Base-by-base conservation (phyloP, 2,888 invertebrate species). In the Pheosia tremula region DNA sequence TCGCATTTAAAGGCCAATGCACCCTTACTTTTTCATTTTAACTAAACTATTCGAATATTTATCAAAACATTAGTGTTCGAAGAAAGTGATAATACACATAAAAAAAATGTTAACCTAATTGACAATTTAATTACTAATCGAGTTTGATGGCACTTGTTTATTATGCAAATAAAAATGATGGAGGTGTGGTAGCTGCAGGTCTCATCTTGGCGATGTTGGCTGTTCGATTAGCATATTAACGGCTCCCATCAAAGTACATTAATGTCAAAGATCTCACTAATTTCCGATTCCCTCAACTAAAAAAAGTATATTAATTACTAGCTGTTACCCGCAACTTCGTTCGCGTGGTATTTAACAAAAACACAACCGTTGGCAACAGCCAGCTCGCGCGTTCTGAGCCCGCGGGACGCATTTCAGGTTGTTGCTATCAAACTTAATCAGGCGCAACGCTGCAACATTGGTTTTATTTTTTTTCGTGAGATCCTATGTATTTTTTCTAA, bases 241-340 rank as follows among this genome's bases (percentile, higher is more conserved):
- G 37, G 49, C 54, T 36, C 7, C 38, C 47, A 61, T 57, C 43
- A 39, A 47, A 54, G 45, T 57, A 57, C n/a, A 56, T 56, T 38
- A 47, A 47, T 47, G 45, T 47, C 45, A 3, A 56, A 56, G 24
- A 57, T 49, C 41, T 43, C 41, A 56, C 41, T 9, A 38, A 61
- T 58, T 39, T 61, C 10, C 24, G 52, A 49, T 55, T 61, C 13
- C 57, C 41, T 58, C 58, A 36, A 58, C 57, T 37, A 61, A 7
- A 7, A 52, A 52, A 43, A 3, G 39, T 9, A 6, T 50, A 13
- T 24, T 11, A 24, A 50, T 50, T 50, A 24, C 13, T n/a, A n/a
- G n/a, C n/a, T n/a, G n/a, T n/a, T n/a, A n/a, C n/a, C n/a, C n/a
- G n/a, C n/a, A n/a, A n/a, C n/a, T n/a, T n/a, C n/a, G n/a, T n/a